Evolutionary conservation across 2,797 vertebrate species (phyloP), one percentile per base, ranked within the genome.

Genomic region (Helarctos malayanus): DNA sequence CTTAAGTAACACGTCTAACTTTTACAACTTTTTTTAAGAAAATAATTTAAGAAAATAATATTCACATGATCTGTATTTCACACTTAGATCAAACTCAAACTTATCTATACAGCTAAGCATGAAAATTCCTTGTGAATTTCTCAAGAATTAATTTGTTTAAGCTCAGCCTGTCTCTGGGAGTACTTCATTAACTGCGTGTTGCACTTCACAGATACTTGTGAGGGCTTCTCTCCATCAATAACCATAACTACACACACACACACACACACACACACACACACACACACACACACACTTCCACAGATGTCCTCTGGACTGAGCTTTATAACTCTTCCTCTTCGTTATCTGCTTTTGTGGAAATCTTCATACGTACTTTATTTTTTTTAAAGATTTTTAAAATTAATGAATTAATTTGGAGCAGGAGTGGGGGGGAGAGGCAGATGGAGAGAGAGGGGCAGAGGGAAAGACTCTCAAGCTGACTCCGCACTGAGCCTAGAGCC

Each of bases 311-410:
- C 29, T 18, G 38, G 71, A 57, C 25, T 49, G 75, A 80, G 59
- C 27, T 57, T 29, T 91, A 12, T 14, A 9, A 29, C 38, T 38
- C 65, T 0, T 0, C 18, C 8, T 68, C 91, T 97, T 98, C 81
- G 96, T 27, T 97, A 90, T 13, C n/a, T 95, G 12, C 78, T 13
- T 2, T 79, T 41, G 21, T 56, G 96, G 81, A 97, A 27, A 83
- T 95, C 89, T 94, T 97, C 97, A 97, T 32, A 97, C 96, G 61
- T 97, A 94, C 15, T 65, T 65, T 65, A 65, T n/a, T n/a, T 63
- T 49, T 65, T 32, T 65, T 16, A 65, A 63, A 32, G 61, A n/a
- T 65, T n/a, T 32, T 65, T 65, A 13, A 61, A 61, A 32, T 29
- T 27, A 14, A 7, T 0, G 32, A 63, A 63, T 63, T 32, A 32